These are phyloP conservation scores for Aurelia aurita complex sp. Pacific DNA, from an alignment of 30 jellyfish, hydroid and myxozoan genomes.

Conservation along the genomic window DNA sequence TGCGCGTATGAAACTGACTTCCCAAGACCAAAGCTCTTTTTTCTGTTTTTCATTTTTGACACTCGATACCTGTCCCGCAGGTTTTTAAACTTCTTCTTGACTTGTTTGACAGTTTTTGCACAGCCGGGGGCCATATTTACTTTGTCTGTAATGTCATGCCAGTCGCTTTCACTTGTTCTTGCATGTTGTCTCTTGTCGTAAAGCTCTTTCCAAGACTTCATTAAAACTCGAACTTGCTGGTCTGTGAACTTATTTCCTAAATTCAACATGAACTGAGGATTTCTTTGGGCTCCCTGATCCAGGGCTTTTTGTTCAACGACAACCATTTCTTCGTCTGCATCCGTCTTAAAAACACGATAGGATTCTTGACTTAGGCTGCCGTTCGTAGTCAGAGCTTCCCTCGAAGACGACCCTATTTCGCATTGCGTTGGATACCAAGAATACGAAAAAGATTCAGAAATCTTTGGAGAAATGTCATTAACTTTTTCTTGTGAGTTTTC, in stretches of 20 bases:
- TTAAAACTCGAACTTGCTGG: constrained; percentile 52
- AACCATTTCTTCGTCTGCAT: constrained; percentile 52
- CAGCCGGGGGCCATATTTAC: constrained; percentile 77
- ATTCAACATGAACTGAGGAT: constrained; percentile 3
- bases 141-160: constrained; percentile 67
- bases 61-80: constrained; percentile 69
- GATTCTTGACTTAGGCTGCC: constrained; percentile 57
- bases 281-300: constrained; percentile 25
- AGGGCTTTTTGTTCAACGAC: constrained; percentile 56
- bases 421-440: constrained; percentile 75
- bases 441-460: constrained; percentile 48
- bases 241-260: constrained; percentile 58
- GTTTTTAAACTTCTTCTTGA: constrained; percentile 64
- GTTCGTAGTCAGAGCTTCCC: constrained; percentile 26
- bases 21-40: constrained; percentile 30
- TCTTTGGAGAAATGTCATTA: background rate
- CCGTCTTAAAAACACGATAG: constrained; percentile 57
- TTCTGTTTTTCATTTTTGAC: constrained; percentile 37
- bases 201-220: constrained; percentile 65
- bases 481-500: constrained; percentile 4
- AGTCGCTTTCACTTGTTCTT: constrained; percentile 55
- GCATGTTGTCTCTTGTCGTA: constrained; percentile 40
- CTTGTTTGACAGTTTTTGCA: constrained; percentile 68
- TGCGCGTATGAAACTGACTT: constrained; percentile 28
- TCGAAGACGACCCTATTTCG: constrained; percentile 32